Evolutionary conservation across 2,888 invertebrate species (phyloP), one percentile per base, ranked within the genome.

Genomic region (Eupeodes latifasciatus): DNA sequence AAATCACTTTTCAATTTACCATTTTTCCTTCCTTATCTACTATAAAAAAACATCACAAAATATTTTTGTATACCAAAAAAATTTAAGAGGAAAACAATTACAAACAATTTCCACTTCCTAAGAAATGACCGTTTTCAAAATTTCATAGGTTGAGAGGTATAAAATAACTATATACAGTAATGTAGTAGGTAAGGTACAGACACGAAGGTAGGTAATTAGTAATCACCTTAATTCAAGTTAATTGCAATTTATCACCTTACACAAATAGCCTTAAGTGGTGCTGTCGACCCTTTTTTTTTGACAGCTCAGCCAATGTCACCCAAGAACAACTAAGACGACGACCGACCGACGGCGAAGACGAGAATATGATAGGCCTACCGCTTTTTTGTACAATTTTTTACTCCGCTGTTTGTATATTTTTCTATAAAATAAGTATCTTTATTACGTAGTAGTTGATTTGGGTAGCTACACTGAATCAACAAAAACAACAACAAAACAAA

Each of bases 181-280:
- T 72, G 27, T 34, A 49, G 9, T 40, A 40, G 40, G 4, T 40
- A 40, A 40, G 40, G 40, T 40, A 27, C 27, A 27, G 27, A 27
- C 27, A 27, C 6, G 40, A 7, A 7, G 40, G 40, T 40, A 40
- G 40, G 40, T 40, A 40, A 40, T 40, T 6, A 27, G 59, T 72
- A 72, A 72, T 47, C 69, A 76, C 57, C 69, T 67, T 44, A 66
- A 72, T 66, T 72, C 78, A 74, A 84, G 78, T 79, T 53, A 80
- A 84, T 76, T 85, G 67, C 75, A 85, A 85, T 85, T 85, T 75
- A 85, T 85, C 80, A 75, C 71, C 76, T 55, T 64, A 77, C 82
- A 64, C 77, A 64, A 82, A 75, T 71, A 71, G 16, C 57, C 40
- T n/a, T 51, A 74, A 67, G 53, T 71, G 55, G 10, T 71, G 55